Base-by-base conservation (phyloP, 2,888 invertebrate species). In the Amphimallon solstitiale region DNA sequence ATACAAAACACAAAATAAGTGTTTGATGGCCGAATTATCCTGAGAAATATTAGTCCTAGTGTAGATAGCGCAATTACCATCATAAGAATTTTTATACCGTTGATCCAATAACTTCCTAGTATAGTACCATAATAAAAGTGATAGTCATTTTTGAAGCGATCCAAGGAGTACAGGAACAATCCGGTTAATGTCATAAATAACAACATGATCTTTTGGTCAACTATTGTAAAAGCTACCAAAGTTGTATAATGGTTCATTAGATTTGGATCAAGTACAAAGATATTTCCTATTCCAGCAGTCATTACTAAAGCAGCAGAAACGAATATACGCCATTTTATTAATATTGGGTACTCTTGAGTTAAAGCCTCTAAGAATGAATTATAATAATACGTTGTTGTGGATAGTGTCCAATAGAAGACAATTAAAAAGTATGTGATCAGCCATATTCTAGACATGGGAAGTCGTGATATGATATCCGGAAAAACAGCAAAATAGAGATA, bases 51-150 rank as follows among this genome's bases (percentile, higher is more conserved):
- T n/a, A n/a, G n/a, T n/a, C n/a, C n/a, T n/a, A n/a, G n/a, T n/a
- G n/a, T n/a, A n/a, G n/a, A n/a, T n/a, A n/a, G n/a, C 38, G 48
- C 37, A 9, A 67, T 59, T 15, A 59, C 2, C 1, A 67, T 43
- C 59, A 59, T 63, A 1, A 54, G 56, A 1, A 60, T 21, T 21
- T 67, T 67, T 15, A 67, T 14, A 4, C 63, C 60, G 14, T 12
- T 17, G 2, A 59, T 35, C 67, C 67, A 67, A 56, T 67, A 67
- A 15, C 15, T 49, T 1, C 51, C 59, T 29, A 67, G 43, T 14
- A 67, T 67, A 10, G 45, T 35, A 7, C 67, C 67, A 10, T 23
- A 62, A 17, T 56, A 63, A 21, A 67, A 67, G 35, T 67, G 67
- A 37, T 59, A 67, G 51, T 67, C 67, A 10, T 59, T 54, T n/a